Percentiles rank a stretch among this genome's conserved stretches.
Conservation (phyloP, 2,113 vertebrate genomes). For the Romanogobio albipinnatus region DNA sequence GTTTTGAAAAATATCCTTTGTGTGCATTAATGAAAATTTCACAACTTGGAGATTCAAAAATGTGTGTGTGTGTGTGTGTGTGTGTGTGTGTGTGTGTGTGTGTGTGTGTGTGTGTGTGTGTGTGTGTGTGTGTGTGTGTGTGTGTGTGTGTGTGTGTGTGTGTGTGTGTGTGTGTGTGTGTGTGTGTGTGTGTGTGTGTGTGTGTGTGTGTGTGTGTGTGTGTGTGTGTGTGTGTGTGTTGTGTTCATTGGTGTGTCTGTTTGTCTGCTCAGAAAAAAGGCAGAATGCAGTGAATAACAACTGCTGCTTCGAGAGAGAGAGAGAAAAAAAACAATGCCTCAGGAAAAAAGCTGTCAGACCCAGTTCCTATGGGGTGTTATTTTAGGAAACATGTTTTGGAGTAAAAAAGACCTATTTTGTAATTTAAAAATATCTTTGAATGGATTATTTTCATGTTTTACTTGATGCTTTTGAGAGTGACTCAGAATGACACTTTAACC, state of each 20-base stretch:
- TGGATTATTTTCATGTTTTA: neutral
- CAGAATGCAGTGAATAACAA: constrained; percentile 22
- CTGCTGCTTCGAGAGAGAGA: neutral
- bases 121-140: constrained; percentile 1
- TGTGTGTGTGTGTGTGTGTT: neutral
- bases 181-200: neutral
- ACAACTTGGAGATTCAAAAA: neutral
- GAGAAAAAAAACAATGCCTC: constrained; percentile 25
- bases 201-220: neutral
- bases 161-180: neutral
- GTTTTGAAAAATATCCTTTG: no score
- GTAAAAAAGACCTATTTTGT: neutral
- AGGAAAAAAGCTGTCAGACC: constrained; percentile 37
- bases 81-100: constrained; percentile 19
- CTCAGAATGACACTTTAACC: neutral
- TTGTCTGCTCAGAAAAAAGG: neutral
- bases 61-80: neutral
- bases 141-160: neutral
- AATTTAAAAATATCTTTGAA: neutral
- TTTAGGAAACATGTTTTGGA: constrained; percentile 10
- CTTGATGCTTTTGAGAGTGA: neutral
- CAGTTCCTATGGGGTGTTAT: constrained; percentile 22
- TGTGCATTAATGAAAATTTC: neutral
- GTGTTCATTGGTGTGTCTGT: constrained; percentile 17
- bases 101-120: constrained; percentile 14